Percentiles rank a stretch among this genome's conserved stretches.
These are phyloP conservation scores for Phaethon lepturus DNA, from an alignment of 2,113 vertebrate genomes.

Conservation along the genomic window DNA sequence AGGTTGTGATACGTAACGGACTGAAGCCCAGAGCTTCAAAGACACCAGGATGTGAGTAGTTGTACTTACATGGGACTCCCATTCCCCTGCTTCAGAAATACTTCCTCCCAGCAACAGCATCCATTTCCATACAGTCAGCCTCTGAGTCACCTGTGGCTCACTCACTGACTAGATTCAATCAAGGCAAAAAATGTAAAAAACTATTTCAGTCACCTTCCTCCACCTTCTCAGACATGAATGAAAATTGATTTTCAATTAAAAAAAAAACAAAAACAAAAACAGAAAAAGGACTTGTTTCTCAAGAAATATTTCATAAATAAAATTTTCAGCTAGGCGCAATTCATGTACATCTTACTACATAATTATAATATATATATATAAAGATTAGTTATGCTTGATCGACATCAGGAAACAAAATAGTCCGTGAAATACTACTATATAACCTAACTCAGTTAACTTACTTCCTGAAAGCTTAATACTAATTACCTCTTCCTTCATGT, in stretches of 20 bases:
- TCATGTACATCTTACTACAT: background rate
- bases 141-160: constrained; percentile 16
- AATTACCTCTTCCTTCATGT: rapidly evolving
- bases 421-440: background rate
- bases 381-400: constrained; percentile 12
- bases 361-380: background rate
- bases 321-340: background rate
- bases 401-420: background rate
- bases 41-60: background rate
- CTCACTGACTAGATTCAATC: background rate
- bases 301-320: background rate
- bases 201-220: background rate
- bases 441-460: background rate
- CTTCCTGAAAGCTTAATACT: background rate
- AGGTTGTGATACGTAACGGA: constrained; percentile 29
- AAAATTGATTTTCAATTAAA: background rate
- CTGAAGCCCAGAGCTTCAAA: background rate
- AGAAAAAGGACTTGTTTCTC: background rate
- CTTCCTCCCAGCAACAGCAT: background rate
- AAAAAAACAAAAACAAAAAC: no score
- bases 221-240: background rate
- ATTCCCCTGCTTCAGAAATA: background rate
- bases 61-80: background rate
- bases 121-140: background rate
- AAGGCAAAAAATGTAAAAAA: background rate